Conservation (phyloP, 2,888 invertebrate species). For the Rhamnusium bicolor region DNA sequence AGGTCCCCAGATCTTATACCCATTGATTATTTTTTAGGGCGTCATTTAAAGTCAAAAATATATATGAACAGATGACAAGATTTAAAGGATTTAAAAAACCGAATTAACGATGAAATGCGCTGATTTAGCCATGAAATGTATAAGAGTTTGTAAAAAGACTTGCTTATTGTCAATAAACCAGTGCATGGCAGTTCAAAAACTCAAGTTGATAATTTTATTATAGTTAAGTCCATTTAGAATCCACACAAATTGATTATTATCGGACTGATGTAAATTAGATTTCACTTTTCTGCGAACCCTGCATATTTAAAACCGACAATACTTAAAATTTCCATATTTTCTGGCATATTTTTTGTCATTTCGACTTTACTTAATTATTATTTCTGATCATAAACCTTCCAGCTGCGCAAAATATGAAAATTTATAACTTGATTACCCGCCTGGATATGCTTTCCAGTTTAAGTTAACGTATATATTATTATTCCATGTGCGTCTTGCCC, state of each 20-base stretch:
- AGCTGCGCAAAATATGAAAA: conserved; percentile 15
- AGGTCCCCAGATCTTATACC: too few species aligned
- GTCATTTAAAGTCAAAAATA: too few species aligned
- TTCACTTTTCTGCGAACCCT: not conserved
- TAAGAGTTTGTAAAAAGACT: too few species aligned
- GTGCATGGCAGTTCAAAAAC: too few species aligned
- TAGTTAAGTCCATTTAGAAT: not conserved
- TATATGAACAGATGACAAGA: too few species aligned
- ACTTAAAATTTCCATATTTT: not conserved
- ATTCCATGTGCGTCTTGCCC: conserved; percentile 51
- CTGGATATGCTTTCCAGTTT: conserved; percentile 2
- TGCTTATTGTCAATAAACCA: too few species aligned
- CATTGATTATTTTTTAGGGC: too few species aligned
- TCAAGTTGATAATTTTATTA: too few species aligned
- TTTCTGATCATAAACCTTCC: conserved; percentile 13
- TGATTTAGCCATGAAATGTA: too few species aligned
- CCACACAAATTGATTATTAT: not conserved
- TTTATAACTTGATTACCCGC: conserved; percentile 25
- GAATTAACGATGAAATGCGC: too few species aligned
- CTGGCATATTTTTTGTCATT: not conserved
- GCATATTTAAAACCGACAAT: not conserved
- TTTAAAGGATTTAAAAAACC: too few species aligned
- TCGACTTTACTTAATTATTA: conserved; percentile 5
- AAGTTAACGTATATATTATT: conserved; percentile 44
- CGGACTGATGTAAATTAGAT: not conserved